Evolutionary conservation across 2,888 invertebrate species (phyloP).

Genomic region (Drosophila paranaensis): DNA sequence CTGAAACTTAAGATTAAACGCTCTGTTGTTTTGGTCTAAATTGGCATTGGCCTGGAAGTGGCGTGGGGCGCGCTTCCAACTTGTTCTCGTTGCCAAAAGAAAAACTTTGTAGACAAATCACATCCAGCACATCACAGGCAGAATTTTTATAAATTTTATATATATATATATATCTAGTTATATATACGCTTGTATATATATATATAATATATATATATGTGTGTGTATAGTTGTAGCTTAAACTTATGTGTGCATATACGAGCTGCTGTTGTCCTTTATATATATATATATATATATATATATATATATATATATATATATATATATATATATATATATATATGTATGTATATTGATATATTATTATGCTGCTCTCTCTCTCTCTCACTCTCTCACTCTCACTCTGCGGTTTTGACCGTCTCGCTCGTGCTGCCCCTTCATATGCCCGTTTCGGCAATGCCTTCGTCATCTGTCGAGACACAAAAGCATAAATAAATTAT

Average conservation of each 20-base stretch:
- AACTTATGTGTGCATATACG: constrained; percentile 16
- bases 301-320: neutral
- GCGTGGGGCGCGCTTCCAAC: constrained; percentile 47
- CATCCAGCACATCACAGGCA: constrained; percentile 78
- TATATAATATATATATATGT: constrained; percentile 28
- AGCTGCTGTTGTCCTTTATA: constrained; percentile 12
- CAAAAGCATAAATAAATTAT: constrained; percentile 69
- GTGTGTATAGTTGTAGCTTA: constrained; percentile 37
- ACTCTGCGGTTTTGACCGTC: constrained; percentile 3
- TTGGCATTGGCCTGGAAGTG: constrained; percentile 53
- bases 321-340: neutral
- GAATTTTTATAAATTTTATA: constrained; percentile 45
- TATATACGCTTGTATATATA: constrained; percentile 11
- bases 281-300: neutral
- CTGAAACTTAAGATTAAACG: constrained; percentile 71
- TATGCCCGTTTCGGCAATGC: constrained; percentile 97
- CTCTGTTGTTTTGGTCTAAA: constrained; percentile 74
- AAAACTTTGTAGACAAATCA: constrained; percentile 66
- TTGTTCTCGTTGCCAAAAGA: constrained; percentile 49
- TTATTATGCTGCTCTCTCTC: constrained; percentile 14
- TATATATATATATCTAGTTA: constrained; percentile 15
- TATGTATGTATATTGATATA: neutral
- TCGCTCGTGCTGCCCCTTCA: constrained; percentile 8
- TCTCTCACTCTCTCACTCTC: neutral
- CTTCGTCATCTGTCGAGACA: constrained; percentile 93